A percentile compares a stretch with the other conserved stretches of the same genome.
phyloP scores from a whole-genome alignment of 2,888 invertebrate genomes.

The Epicampocera succincta region DNA sequence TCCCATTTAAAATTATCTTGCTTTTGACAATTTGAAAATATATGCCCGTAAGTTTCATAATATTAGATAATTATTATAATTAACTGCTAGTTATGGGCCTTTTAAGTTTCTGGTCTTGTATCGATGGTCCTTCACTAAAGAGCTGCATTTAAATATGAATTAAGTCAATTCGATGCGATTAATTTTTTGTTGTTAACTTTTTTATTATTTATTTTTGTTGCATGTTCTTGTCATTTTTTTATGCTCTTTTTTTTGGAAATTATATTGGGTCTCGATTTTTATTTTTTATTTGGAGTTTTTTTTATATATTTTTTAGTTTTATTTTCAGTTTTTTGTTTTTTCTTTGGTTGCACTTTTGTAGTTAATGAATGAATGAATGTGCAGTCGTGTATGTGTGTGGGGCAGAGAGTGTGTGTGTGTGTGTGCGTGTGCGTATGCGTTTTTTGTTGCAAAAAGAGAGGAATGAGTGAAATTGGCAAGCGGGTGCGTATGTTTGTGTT shows the following conservation, averaged over 20 bases:
- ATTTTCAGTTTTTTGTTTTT: slow-evolving; percentile 56
- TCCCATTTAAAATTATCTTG: no score
- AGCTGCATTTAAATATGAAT: slow-evolving; percentile 78
- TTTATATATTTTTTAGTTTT: slow-evolving; percentile 64
- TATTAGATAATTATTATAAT: not conserved
- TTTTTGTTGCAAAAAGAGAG: slow-evolving; percentile 20
- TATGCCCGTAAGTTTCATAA: not conserved
- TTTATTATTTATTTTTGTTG: slow-evolving; percentile 37
- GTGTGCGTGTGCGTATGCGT: not conserved
- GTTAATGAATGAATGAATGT: slow-evolving; percentile 63
- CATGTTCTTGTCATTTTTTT: slow-evolving; percentile 28
- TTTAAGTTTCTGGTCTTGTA: slow-evolving; percentile 20
- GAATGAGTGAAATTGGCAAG: slow-evolving; percentile 45
- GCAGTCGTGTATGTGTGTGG: slow-evolving; percentile 9
- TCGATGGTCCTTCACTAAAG: slow-evolving; percentile 36
- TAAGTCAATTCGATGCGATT: slow-evolving; percentile 78
- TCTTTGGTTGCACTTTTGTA: slow-evolving; percentile 53
- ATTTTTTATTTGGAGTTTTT: slow-evolving; percentile 62
- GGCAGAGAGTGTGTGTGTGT: slow-evolving; percentile 23
- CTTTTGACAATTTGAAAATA: no score
- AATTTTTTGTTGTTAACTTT: slow-evolving; percentile 75
- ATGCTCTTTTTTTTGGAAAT: slow-evolving; percentile 49
- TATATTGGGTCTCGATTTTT: slow-evolving; percentile 47
- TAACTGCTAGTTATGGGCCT: not conserved
- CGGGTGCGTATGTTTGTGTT: slow-evolving; percentile 33